Evolutionary conservation across 2,113 vertebrate genomes (phyloP).

Genomic region (Crotophaga sulcirostris): DNA sequence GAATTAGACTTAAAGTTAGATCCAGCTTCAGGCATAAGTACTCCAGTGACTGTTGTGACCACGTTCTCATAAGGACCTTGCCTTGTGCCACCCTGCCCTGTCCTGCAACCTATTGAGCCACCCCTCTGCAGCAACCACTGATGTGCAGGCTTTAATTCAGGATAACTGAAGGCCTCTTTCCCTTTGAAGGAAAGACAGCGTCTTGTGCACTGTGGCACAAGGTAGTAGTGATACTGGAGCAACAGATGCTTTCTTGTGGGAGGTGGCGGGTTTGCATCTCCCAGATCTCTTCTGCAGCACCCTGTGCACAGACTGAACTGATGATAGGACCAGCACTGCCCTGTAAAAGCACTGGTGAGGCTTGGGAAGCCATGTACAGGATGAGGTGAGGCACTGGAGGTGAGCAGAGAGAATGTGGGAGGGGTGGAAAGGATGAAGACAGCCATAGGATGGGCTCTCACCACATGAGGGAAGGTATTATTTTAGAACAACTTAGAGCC

Average conservation of each 20-base stretch:
- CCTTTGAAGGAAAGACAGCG: background rate
- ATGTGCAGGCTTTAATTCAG: background rate
- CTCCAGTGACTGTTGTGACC: background rate
- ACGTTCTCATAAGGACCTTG: background rate
- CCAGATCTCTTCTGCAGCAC: background rate
- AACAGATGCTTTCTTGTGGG: background rate
- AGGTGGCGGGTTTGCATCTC: background rate
- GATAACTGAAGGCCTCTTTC: background rate
- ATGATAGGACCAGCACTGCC: background rate
- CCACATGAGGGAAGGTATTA: background rate
- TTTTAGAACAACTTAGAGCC: slow-evolving; percentile 12
- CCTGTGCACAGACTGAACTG: background rate
- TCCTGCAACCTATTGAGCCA: background rate
- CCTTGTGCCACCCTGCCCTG: background rate
- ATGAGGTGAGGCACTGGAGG: background rate
- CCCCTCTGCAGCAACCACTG: background rate
- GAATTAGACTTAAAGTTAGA: background rate
- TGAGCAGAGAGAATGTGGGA: background rate
- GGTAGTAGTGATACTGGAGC: background rate
- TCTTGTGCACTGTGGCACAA: background rate
- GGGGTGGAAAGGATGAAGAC: background rate
- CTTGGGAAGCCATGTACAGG: background rate
- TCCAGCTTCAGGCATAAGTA: background rate
- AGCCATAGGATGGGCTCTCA: background rate
- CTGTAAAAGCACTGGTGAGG: background rate